Percentiles rank a stretch among this genome's conserved stretches.
Evolutionary conservation across 2,888 invertebrate genomes (phyloP).

Genomic region (Agrypnus murinus): DNA sequence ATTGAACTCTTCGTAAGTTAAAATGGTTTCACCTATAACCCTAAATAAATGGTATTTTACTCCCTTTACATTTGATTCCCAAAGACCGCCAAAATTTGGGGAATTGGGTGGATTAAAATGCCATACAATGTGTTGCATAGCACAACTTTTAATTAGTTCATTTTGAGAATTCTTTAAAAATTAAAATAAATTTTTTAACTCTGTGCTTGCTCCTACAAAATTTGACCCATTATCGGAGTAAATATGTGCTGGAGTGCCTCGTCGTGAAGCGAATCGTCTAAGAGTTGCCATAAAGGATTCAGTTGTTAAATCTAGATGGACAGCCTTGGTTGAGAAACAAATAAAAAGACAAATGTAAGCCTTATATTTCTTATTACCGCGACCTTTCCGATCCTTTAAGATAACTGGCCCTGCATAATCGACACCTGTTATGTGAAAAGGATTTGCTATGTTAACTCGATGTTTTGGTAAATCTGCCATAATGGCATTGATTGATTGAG

Average conservation of each 20-base stretch:
- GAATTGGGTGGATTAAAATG: slow-evolving; percentile 47
- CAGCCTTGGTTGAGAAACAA: slow-evolving; percentile 57
- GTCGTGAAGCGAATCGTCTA: slow-evolving; percentile 41
- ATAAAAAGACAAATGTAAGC: slow-evolving; percentile 53
- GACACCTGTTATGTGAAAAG: slow-evolving; percentile 49
- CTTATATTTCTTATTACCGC: slow-evolving; percentile 51
- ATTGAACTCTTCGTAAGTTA: too few species aligned
- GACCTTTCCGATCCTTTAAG: slow-evolving; percentile 49
- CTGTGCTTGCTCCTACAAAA: slow-evolving; percentile 47
- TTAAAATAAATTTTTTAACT: slow-evolving; percentile 21
- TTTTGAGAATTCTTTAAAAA: slow-evolving; percentile 21
- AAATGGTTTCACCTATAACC: too few species aligned
- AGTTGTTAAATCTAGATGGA: slow-evolving; percentile 54
- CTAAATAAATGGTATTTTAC: slow-evolving; percentile 47
- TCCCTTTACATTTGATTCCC: too few species aligned
- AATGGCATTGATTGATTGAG: too few species aligned
- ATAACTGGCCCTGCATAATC: slow-evolving; percentile 56
- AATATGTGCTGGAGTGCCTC: slow-evolving; percentile 36
- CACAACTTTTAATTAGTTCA: neutral
- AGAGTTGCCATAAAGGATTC: slow-evolving; percentile 56
- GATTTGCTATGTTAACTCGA: too few species aligned
- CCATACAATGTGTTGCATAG: slow-evolving; percentile 28
- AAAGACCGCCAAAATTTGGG: slow-evolving; percentile 48
- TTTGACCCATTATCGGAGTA: slow-evolving; percentile 48
- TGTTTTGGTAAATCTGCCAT: neutral